A percentile compares a stretch with the other conserved stretches of the same genome.
Evolutionary conservation across 2,888 invertebrate species (phyloP).

Genomic region (Luperina nickerlii): DNA sequence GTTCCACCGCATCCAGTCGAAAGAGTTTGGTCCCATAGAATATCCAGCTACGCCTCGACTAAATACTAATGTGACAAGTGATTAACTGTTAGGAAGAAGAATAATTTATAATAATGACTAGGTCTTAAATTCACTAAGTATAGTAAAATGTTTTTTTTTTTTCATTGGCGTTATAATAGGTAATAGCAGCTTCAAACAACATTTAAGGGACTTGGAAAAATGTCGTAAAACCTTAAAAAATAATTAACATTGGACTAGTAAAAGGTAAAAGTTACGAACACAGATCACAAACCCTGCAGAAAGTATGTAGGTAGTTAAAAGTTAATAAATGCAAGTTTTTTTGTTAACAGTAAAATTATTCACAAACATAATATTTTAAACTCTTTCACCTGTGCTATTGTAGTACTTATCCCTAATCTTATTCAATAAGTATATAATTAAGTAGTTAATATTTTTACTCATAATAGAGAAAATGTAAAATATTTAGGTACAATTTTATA

Average conservation of each 20-base stretch:
- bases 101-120: slow-evolving; percentile 71
- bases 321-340: slow-evolving; percentile 41
- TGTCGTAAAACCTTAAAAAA: slow-evolving; percentile 59
- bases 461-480: slow-evolving; percentile 64
- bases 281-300: slow-evolving; percentile 80
- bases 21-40: slow-evolving; percentile 85
- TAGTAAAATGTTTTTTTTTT: slow-evolving; percentile 46
- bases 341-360: slow-evolving; percentile 48
- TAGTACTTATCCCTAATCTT: slow-evolving; percentile 53
- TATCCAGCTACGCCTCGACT: slow-evolving; percentile 86
- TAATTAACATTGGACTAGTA: slow-evolving; percentile 73
- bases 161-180: slow-evolving; percentile 26
- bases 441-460: slow-evolving; percentile 59
- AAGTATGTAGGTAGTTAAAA: slow-evolving; percentile 66
- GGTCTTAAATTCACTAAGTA: slow-evolving; percentile 63
- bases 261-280: slow-evolving; percentile 74
- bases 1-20: slow-evolving; percentile 76
- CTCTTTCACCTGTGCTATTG: slow-evolving; percentile 48
- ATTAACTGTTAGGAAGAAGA: slow-evolving; percentile 72
- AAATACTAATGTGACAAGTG: slow-evolving; percentile 67
- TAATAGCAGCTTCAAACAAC: slow-evolving; percentile 42
- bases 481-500: slow-evolving; percentile 58
- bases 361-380: slow-evolving; percentile 50
- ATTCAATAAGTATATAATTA: slow-evolving; percentile 47
- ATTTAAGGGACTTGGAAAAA: slow-evolving; percentile 42